A percentile compares a stretch with the other conserved stretches of the same genome.
Conservation (phyloP, 2,797 vertebrate species). For the Cygnus olor region DNA sequence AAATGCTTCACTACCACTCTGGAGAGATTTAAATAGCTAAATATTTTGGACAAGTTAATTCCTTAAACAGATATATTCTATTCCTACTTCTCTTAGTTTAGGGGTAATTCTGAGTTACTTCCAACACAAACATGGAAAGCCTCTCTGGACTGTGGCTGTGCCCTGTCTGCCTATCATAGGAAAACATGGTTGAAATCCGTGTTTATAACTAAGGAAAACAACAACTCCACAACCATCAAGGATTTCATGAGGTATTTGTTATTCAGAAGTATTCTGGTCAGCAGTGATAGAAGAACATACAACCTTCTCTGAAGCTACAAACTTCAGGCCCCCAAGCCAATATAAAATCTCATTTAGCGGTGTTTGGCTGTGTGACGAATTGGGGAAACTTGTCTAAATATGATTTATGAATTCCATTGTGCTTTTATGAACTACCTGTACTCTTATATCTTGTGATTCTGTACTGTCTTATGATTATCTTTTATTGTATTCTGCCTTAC, state of each 20-base stretch:
- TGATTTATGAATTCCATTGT: slow-evolving; percentile 66
- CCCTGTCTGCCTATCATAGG: neutral
- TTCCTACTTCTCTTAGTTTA: neutral
- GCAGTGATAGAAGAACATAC: neutral
- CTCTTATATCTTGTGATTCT: slow-evolving; percentile 17
- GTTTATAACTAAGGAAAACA: neutral
- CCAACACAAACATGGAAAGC: neutral
- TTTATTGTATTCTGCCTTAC: slow-evolving; percentile 49
- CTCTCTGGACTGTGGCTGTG: neutral
- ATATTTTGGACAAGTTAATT: neutral
- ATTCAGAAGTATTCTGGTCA: slow-evolving; percentile 24
- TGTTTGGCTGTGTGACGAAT: neutral
- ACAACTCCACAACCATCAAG: neutral
- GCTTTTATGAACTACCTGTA: slow-evolving; percentile 56
- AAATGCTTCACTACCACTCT: neutral
- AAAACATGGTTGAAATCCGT: neutral
- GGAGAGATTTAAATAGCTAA: neutral
- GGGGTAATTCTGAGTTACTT: neutral
- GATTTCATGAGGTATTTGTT: slow-evolving; percentile 9
- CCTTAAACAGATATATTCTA: neutral
- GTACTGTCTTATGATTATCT: slow-evolving; percentile 1
- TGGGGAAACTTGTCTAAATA: slow-evolving; percentile 39
- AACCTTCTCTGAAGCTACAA: neutral
- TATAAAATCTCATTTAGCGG: slow-evolving; percentile 59
- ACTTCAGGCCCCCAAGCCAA: slow-evolving; percentile 24